Percentiles rank a stretch among this genome's conserved stretches.
phyloP scores from a whole-genome alignment of 2,113 vertebrate species.

The Mastomys coucha region DNA sequence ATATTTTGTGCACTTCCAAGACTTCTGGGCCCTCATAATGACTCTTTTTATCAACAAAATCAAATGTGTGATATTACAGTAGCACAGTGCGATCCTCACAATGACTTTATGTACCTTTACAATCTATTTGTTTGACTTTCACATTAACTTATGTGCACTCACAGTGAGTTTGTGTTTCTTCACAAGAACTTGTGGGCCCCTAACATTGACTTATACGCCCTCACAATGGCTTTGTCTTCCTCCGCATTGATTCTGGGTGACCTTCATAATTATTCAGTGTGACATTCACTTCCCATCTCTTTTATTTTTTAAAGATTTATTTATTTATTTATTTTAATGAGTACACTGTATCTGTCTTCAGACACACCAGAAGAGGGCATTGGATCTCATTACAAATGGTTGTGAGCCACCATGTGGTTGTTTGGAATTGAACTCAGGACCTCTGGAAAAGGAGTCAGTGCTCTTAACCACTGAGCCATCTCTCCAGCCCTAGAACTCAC shows the following conservation, averaged over 20 bases:
- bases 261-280: background rate
- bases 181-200: background rate
- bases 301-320: no score
- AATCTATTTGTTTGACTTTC: background rate
- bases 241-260: background rate
- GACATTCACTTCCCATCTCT: no score
- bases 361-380: no score
- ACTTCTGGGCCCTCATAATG: background rate
- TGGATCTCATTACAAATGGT: no score
- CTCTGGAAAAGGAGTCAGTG: no score
- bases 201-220: background rate
- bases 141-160: background rate
- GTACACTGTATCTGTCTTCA: no score
- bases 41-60: background rate
- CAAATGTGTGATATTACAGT: background rate
- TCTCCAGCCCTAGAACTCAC: no score
- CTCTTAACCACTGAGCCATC: no score
- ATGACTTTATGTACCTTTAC: background rate
- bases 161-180: background rate
- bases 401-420: no score
- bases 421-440: no score
- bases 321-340: no score
- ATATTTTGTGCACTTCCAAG: background rate
- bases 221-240: background rate
- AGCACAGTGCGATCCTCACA: background rate